phyloP scores from a whole-genome alignment of 2,888 invertebrate genomes.

The Pachycephus smyrnensis region DNA sequence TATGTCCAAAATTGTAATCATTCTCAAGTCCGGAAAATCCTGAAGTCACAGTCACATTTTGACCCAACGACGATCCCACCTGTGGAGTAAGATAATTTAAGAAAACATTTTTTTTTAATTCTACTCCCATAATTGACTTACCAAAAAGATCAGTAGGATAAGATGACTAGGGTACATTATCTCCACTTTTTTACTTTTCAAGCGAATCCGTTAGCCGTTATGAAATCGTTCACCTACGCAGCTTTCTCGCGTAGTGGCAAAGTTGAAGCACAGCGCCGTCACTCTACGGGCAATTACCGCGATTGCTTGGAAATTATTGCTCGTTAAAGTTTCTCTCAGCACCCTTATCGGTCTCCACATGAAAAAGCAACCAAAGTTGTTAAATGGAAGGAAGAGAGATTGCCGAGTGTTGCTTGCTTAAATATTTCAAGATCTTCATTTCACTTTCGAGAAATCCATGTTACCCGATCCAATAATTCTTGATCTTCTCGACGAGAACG shows the following conservation, averaged over 20 bases:
- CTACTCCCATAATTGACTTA: neutral
- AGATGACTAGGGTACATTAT: neutral
- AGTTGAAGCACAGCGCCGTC: neutral
- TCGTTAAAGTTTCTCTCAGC: neutral
- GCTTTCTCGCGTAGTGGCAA: neutral
- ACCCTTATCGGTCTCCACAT: neutral
- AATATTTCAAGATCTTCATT: neutral
- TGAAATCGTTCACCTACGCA: neutral
- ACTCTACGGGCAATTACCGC: neutral
- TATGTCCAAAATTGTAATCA: constrained; percentile 7
- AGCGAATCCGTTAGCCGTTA: too few species aligned
- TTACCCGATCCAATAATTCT: neutral
- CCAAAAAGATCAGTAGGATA: neutral
- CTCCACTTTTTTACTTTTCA: neutral
- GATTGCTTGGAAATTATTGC: neutral
- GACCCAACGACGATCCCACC: neutral
- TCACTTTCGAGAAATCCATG: neutral
- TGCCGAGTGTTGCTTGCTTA: neutral
- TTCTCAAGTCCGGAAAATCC: constrained; percentile 1
- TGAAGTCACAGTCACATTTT: neutral
- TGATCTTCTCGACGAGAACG: neutral
- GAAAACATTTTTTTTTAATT: neutral
- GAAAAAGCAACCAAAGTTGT: neutral
- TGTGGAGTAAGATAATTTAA: neutral
- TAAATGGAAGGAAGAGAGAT: neutral